Percentiles rank a stretch among this genome's conserved stretches.
phyloP scores from a whole-genome alignment of 2,888 invertebrate genomes.

The Synergus laeviventris region DNA sequence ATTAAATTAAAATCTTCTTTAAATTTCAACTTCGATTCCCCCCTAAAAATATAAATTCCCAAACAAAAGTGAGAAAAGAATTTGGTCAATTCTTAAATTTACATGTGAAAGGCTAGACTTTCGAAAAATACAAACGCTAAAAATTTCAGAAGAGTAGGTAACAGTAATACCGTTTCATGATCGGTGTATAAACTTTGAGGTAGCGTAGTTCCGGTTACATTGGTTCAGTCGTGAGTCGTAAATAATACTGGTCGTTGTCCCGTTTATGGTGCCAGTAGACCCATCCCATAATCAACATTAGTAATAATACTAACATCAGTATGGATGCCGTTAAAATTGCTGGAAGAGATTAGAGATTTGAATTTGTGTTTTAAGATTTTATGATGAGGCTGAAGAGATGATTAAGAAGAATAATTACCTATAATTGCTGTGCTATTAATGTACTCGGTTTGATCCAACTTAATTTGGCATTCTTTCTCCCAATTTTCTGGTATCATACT shows the following conservation, averaged over 20 bases:
- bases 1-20: too few relatives aligned
- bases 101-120: constrained; percentile 1
- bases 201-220: constrained; percentile 57
- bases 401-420: constrained; percentile 58
- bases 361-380: not conserved
- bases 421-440: constrained; percentile 64
- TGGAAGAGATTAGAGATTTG: constrained; percentile 58
- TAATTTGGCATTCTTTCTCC: constrained; percentile 80
- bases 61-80: not conserved
- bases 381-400: not conserved
- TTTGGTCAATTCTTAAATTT: not conserved
- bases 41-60: not conserved
- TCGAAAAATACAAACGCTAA: not conserved
- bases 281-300: constrained; percentile 66
- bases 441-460: constrained; percentile 57
- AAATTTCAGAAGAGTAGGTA: not conserved
- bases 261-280: constrained; percentile 69
- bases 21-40: not conserved
- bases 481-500: constrained; percentile 82
- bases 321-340: constrained; percentile 67
- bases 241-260: constrained; percentile 70
- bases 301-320: constrained; percentile 65
- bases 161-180: constrained; percentile 33
- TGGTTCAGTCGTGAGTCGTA: constrained; percentile 66
- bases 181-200: constrained; percentile 32